Base-by-base conservation (phyloP, 2,113 vertebrate species). In the Limanda limanda region DNA sequence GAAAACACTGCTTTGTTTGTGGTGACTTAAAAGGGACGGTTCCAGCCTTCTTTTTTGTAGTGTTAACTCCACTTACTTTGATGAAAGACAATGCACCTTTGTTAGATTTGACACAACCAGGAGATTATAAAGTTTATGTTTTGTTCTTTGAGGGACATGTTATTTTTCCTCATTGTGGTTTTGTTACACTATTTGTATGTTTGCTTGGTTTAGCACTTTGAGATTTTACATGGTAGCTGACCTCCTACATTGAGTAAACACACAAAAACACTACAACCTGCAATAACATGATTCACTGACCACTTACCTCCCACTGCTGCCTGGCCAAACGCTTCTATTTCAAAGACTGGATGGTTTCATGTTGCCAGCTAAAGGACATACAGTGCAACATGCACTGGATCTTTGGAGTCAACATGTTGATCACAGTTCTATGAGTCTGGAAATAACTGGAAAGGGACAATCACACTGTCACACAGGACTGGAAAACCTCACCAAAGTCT, bases 231-330 rank as follows among this genome's bases (percentile, higher is more conserved):
- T 57, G n/a, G 55, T 23, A 65, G 21, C 66, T 64, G 42, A 21
- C 65, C 57, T 57, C 55, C 65, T 65, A 21, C 21, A 21, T 35
- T 71, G 27, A 84, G 73, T 82, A 79, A 83, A 86, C 65, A 74
- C 76, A 70, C 61, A 51, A 20, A 54, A 8, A 51, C 12, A 59
- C 31, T 63, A 21, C 24, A 79, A 61, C 59, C 67, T 71, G 64
- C 62, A 68, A 68, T 78, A 81, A 79, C 58, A 63, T 62, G 60
- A 75, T 52, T 82, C 65, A 54, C 69, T 69, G 47, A 70, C 65
- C 81, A 63, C 61, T 71, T 77, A 70, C 54, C 60, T 78, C 54
- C 70, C 23, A 31, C 72, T 27, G 51, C 27, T 51, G 42, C n/a
- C 52, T 20, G 48, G 27, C 10, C 42, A 52, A 60, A 74, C 62